Conservation (phyloP, 2,888 invertebrate genomes). For the Brachyptera putata region DNA sequence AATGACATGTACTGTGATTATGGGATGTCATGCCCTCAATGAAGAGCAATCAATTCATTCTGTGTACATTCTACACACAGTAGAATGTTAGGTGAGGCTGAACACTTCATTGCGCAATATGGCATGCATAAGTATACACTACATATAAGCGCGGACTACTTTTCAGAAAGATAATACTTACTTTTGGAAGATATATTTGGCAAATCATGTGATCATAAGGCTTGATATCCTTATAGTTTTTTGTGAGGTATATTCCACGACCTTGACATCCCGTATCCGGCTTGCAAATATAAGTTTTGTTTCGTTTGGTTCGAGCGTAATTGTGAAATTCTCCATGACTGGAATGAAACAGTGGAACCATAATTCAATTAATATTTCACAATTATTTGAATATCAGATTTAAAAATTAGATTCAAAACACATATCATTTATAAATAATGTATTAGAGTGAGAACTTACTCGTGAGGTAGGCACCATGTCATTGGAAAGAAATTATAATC, state of each 20-base stretch:
- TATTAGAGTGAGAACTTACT: slow-evolving; percentile 54
- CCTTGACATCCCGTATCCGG: slow-evolving; percentile 91
- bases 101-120: too few species aligned
- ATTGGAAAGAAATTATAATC: slow-evolving; percentile 91
- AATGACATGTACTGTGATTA: too few species aligned
- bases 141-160: too few species aligned
- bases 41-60: too few species aligned
- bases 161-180: too few species aligned
- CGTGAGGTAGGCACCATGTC: slow-evolving; percentile 90
- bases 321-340: slow-evolving; percentile 69
- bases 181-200: slow-evolving; percentile 68
- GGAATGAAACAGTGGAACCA: slow-evolving; percentile 22
- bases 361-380: not conserved
- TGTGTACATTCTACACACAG: too few species aligned
- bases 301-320: slow-evolving; percentile 65
- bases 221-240: slow-evolving; percentile 73
- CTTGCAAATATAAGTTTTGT: slow-evolving; percentile 81
- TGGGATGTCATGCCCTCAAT: too few species aligned
- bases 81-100: too few species aligned
- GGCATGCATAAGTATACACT: too few species aligned
- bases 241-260: slow-evolving; percentile 81
- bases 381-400: not conserved
- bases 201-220: slow-evolving; percentile 79
- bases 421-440: not conserved
- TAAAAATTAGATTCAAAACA: not conserved